A percentile compares a stretch with the other conserved stretches of the same genome.
These are phyloP conservation scores for Heliconius hewitsoni DNA, from an alignment of 1,140 invertebrate genomes.

Conservation along the genomic window DNA sequence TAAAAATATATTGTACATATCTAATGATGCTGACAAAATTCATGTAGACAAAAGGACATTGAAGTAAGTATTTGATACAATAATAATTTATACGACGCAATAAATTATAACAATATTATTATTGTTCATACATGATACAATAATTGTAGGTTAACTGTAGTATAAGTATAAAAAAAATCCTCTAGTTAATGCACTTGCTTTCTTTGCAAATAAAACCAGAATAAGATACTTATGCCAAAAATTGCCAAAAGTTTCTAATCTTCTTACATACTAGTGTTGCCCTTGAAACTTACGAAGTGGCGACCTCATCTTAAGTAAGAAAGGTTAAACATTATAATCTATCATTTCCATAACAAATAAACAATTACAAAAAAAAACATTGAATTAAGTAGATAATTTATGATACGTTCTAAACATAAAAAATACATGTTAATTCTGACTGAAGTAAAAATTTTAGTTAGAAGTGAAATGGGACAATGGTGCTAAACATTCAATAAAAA, in stretches of 20 bases:
- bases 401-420: too few relatives aligned
- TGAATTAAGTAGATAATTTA: too few relatives aligned
- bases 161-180: too few relatives aligned
- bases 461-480: too few relatives aligned
- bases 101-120: too few relatives aligned
- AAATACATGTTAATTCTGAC: too few relatives aligned
- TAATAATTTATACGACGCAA: too few relatives aligned
- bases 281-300: neutral
- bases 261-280: neutral
- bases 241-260: neutral
- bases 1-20: constrained; percentile 84
- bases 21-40: constrained; percentile 77
- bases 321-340: neutral
- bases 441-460: too few relatives aligned
- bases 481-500: too few relatives aligned
- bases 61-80: constrained; percentile 57
- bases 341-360: neutral
- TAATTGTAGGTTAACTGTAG: too few relatives aligned
- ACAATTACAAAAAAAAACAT: neutral
- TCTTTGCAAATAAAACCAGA: neutral
- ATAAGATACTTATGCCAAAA: neutral
- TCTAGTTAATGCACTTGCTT: neutral
- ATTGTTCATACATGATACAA: too few relatives aligned
- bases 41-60: constrained; percentile 76
- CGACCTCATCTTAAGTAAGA: neutral